Evolutionary conservation across 2,888 invertebrate genomes (phyloP), one percentile per base, ranked within the genome.

Genomic region (Orthosia gothica): DNA sequence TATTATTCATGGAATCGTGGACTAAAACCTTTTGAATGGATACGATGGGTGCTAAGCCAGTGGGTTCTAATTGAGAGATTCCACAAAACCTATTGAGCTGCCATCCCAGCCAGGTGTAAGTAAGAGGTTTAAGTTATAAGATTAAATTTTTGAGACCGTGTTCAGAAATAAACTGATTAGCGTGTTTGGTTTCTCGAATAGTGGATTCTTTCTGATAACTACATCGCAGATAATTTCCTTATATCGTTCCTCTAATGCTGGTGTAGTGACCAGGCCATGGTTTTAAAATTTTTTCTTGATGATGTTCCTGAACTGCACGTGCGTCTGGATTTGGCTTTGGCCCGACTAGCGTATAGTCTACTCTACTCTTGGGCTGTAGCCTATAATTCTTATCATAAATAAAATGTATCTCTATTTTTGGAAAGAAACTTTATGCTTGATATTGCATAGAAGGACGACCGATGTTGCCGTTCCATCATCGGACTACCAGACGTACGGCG

Each of bases 21-120:
- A 45, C n/a, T 67, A 61, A 54, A 70, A 49, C 16, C 18, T 81
- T 50, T 55, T 74, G 57, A 69, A 66, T 45, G 18, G 15, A 61
- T 45, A 23, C 45, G 58, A 47, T 65, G 26, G 61, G 23, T 57
- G 45, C 52, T 67, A 52, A 59, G 64, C 67, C 47, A 20, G 58
- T 57, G 59, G 49, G 23, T 26, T 81, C 55, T 71, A 66, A 75
- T 79, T 82, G 65, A 55, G 26, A 78, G 58, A 75, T 82, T 69
- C 78, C 70, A 69, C 70, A 68, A 66, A 67, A 47, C 70, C 61
- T 58, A 59, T 82, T 74, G 70, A 58, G 32, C 54, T 70, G 62
- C 2, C 64, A 18, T 67, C 63, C 0, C 15, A 45, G 26, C 57
- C 55, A 70, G 49, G 52, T 70, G 13, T 66, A 11, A 45, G 61